Evolutionary conservation across 2,797 vertebrate genomes (phyloP), one percentile per base, ranked within the genome.

Genomic region (Knipowitschia caucasica): DNA sequence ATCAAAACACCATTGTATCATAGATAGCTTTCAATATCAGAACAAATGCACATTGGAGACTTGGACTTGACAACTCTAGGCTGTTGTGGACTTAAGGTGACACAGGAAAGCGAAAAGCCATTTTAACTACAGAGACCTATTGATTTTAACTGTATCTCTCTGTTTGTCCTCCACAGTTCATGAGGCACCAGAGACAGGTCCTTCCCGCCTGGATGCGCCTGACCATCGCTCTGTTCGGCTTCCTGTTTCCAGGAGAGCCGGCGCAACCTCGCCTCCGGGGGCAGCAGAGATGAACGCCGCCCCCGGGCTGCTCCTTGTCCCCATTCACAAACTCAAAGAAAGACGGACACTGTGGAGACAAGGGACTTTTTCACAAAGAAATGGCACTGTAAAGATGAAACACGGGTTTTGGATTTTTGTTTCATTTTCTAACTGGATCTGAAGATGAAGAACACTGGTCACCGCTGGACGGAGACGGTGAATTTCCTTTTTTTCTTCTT

Each of bases 341-440:
- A n/a, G 23, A 43, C 40, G 40, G 40, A 33, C 18, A 24, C 17
- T 29, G 46, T 2, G 36, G 57, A 68, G 64, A 69, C 36, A 51
- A 71, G 77, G 75, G 72, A 78, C 81, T 18, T 81, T 80, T 69
- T 47, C n/a, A 33, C 46, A 49, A 29, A 74, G 67, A 83, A 74
- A 88, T 75, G 85, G 86, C 89, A 86, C 88, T 88, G 88, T 86
- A 88, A 49, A 75, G 86, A 85, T 82, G 81, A 79, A 89, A 86
- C 75, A 86, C 84, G 83, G 87, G 87, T 89, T 86, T 23, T 66
- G 67, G 79, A 79, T 80, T 84, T 46, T 77, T 67, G 33, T 82
- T 78, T 44, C 31, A 23, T 56, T 59, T 78, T 77, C 64, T 71
- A 67, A 73, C 58, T 63, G 63, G 77, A 66, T 45, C 80, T 50